These are phyloP conservation scores for Periparus ater DNA, from an alignment of 2,797 vertebrate genomes.

Conservation along the genomic window DNA sequence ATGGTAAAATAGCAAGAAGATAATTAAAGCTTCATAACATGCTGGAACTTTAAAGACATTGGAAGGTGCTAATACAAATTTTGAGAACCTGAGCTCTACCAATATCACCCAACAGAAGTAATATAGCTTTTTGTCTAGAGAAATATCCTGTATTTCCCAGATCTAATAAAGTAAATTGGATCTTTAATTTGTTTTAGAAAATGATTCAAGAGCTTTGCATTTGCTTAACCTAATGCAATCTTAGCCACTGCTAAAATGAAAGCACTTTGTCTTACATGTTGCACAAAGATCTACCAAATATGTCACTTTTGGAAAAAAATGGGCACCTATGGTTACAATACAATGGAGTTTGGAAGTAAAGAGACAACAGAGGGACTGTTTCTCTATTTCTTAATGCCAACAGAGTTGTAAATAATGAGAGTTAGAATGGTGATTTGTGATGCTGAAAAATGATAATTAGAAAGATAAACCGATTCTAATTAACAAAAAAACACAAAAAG, in stretches of 20 bases:
- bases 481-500: neutral
- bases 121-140: neutral
- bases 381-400: neutral
- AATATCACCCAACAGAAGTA: constrained; percentile 16
- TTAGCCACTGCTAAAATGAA: neutral
- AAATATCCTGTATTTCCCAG: constrained; percentile 30
- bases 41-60: constrained; percentile 35
- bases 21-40: constrained; percentile 30
- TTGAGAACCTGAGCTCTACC: neutral
- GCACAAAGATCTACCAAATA: neutral
- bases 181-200: constrained; percentile 33
- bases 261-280: neutral
- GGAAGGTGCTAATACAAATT: constrained; percentile 1
- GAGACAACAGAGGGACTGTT: neutral
- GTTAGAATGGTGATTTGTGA: neutral
- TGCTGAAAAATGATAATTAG: neutral
- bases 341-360: neutral
- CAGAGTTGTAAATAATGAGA: neutral
- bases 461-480: neutral
- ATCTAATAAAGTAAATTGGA: constrained; percentile 28
- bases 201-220: constrained; percentile 7
- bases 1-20: neutral
- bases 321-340: neutral
- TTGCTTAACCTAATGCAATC: constrained; percentile 21
- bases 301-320: neutral